Conservation (phyloP, 2,888 invertebrate genomes). For the Byasa hedistus region DNA sequence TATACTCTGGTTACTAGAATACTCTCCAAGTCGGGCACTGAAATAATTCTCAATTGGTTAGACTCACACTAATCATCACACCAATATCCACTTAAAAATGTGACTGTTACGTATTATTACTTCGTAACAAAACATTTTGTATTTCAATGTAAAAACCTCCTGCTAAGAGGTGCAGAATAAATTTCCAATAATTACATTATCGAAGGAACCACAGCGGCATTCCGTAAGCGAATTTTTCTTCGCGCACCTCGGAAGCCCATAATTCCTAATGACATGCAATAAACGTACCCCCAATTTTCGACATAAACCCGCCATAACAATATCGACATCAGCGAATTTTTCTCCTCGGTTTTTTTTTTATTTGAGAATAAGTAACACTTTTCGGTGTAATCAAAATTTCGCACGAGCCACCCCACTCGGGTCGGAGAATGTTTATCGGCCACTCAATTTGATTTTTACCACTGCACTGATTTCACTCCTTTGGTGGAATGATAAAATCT, state of each 20-base stretch:
- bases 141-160: constrained; percentile 36
- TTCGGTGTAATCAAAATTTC: constrained; percentile 77
- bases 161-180: constrained; percentile 64
- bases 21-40: neutral
- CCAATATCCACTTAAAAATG: neutral
- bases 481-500: constrained; percentile 55
- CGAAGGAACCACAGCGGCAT: constrained; percentile 59
- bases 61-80: neutral
- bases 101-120: neutral
- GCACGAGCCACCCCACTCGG: constrained; percentile 44
- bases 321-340: constrained; percentile 78
- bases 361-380: constrained; percentile 79
- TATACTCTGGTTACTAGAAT: too few species aligned
- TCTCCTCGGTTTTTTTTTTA: constrained; percentile 62
- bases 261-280: constrained; percentile 81
- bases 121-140: neutral
- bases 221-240: constrained; percentile 67
- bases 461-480: constrained; percentile 67
- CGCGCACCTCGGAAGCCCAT: constrained; percentile 73
- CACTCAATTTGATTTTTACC: constrained; percentile 78
- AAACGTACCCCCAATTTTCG: constrained; percentile 79
- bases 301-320: constrained; percentile 80
- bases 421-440: constrained; percentile 70
- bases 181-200: constrained; percentile 79
- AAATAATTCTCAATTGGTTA: neutral